These are phyloP conservation scores for Caenorhabditis parvicauda DNA, from an alignment of 2,888 invertebrate genomes.

Conservation along the genomic window DNA sequence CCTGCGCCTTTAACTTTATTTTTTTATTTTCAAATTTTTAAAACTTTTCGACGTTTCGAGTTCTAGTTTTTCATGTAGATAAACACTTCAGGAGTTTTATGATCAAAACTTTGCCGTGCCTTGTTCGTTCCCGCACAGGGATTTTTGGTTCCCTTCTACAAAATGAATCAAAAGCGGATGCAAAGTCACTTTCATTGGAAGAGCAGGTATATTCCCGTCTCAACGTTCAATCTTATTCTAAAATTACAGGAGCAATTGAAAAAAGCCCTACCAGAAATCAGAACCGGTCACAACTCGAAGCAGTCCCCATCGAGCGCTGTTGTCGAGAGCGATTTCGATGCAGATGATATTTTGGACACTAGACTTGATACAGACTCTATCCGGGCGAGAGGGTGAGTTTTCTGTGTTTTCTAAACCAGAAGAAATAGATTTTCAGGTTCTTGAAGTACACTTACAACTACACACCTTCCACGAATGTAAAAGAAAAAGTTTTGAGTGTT, in stretches of 20 bases:
- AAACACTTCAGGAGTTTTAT: too few relatives aligned
- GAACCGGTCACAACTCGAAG: slow-evolving; percentile 12
- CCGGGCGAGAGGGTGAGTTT: slow-evolving; percentile 50
- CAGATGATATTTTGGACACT: slow-evolving; percentile 21
- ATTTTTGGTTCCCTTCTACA: too few relatives aligned
- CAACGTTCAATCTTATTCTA: not conserved
- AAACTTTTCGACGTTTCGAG: too few relatives aligned
- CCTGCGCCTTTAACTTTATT: too few relatives aligned
- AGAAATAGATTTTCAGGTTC: slow-evolving; percentile 19
- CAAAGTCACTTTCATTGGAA: too few relatives aligned
- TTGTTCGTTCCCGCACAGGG: too few relatives aligned
- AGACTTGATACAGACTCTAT: slow-evolving; percentile 48
- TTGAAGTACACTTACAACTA: slow-evolving; percentile 38
- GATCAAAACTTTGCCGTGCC: too few relatives aligned
- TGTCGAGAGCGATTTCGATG: slow-evolving; percentile 15
- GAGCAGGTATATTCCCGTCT: too few relatives aligned
- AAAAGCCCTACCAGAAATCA: slow-evolving; percentile 19
- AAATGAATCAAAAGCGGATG: too few relatives aligned
- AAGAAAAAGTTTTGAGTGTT: slow-evolving; percentile 12
- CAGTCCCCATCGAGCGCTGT: slow-evolving; percentile 10
- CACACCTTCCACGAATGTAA: slow-evolving; percentile 22
- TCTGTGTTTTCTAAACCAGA: not conserved
- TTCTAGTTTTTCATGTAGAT: too few relatives aligned
- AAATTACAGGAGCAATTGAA: slow-evolving; percentile 15
- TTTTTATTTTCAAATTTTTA: too few relatives aligned